Conservation (phyloP, 2,797 vertebrate species). For the Diceros bicornis region DNA sequence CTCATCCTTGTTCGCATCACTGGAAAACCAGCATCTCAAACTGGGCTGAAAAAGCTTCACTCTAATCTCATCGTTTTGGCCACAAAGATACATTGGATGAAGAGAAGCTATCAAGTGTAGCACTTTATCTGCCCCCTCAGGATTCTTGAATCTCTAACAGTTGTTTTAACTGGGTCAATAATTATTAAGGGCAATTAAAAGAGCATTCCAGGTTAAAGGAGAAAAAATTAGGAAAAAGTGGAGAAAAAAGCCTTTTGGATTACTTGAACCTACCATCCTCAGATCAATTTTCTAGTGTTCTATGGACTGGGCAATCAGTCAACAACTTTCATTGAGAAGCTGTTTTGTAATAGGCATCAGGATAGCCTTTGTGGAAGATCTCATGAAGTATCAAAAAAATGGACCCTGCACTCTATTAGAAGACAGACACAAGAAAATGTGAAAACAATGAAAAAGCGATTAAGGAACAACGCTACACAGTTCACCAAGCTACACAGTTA, state of each 20-base stretch:
- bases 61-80: neutral
- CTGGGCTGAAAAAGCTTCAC: neutral
- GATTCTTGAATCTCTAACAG: neutral
- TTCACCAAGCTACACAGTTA: neutral
- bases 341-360: neutral
- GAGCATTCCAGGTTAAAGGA: neutral
- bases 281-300: constrained; percentile 80
- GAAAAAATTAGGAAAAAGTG: neutral
- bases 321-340: neutral
- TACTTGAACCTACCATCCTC: constrained; percentile 79
- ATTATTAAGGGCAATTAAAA: neutral
- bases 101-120: neutral
- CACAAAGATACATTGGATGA: neutral
- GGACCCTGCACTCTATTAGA: neutral
- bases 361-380: neutral
- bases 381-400: neutral
- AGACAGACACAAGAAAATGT: neutral
- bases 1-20: neutral
- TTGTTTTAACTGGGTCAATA: neutral
- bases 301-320: constrained; percentile 78
- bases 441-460: neutral
- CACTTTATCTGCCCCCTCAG: neutral
- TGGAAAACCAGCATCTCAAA: neutral
- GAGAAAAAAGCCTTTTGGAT: constrained; percentile 56
- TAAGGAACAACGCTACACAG: neutral